These are phyloP conservation scores for Muricea muricata DNA, from an alignment of 92 coral and sea anemone species.

Conservation along the genomic window DNA sequence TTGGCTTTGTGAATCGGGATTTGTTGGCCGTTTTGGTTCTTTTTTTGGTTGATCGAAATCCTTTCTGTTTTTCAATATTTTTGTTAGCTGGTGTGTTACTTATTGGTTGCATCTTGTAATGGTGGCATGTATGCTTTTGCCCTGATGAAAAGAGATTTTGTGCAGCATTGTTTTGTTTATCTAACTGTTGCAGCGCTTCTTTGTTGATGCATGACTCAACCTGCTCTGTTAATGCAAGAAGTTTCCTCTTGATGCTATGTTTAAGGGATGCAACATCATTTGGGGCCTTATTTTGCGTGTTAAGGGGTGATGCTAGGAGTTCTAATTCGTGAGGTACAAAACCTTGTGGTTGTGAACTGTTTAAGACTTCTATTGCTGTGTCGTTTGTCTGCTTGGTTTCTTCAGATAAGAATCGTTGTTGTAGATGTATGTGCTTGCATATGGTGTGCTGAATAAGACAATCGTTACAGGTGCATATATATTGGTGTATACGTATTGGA, in stretches of 20 bases:
- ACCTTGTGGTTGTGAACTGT: neutral
- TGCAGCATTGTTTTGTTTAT: too few relatives aligned
- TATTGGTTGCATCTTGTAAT: slow-evolving; percentile 36
- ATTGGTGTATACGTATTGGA: too few relatives aligned
- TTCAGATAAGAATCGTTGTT: too few relatives aligned
- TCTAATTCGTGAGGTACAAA: neutral
- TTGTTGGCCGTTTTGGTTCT: neutral
- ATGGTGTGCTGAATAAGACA: too few relatives aligned
- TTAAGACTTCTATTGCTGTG: neutral
- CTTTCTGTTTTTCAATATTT: too few relatives aligned
- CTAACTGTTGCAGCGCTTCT: too few relatives aligned
- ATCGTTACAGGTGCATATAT: too few relatives aligned
- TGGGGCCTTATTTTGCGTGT: neutral
- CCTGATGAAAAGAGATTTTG: slow-evolving; percentile 13
- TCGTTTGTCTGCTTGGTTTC: neutral
- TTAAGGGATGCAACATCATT: neutral
- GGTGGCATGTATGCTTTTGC: slow-evolving; percentile 43
- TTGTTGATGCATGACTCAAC: slow-evolving; percentile 1
- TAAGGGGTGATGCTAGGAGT: neutral
- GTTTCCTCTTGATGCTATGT: neutral
- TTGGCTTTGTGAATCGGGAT: too few relatives aligned
- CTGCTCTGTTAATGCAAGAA: neutral
- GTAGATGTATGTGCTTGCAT: too few relatives aligned
- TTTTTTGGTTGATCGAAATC: too few relatives aligned
- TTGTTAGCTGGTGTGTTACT: too few relatives aligned